phyloP scores from a whole-genome alignment of 2,888 invertebrate genomes.

The Frankliniella fusca region DNA sequence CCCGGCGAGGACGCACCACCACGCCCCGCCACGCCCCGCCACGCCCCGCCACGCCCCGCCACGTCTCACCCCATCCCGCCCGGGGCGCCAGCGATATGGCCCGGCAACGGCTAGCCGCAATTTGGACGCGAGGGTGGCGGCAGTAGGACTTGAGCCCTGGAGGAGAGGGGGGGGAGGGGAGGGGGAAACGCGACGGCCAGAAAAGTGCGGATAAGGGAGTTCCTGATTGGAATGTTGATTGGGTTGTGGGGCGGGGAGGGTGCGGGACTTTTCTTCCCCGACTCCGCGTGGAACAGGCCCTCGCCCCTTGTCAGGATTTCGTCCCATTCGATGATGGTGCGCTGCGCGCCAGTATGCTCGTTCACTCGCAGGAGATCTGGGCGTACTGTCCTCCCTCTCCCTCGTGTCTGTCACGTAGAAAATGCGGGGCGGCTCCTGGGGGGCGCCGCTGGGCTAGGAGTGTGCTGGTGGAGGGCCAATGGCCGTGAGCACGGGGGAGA shows the following conservation, averaged over 20 bases:
- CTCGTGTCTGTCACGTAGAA: no score
- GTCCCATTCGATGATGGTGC: neutral
- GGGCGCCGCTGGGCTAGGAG: no score
- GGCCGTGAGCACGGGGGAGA: no score
- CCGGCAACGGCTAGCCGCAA: neutral
- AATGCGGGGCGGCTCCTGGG: no score
- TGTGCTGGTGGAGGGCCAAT: no score
- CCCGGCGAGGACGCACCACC: neutral
- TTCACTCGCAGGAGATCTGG: neutral
- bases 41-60: neutral
- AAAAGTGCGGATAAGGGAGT: constrained; percentile 24
- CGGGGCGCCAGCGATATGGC: no score
- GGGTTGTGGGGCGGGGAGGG: neutral
- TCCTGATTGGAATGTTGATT: constrained; percentile 25
- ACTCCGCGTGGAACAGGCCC: neutral
- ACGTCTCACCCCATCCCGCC: no score
- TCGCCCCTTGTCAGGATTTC: neutral
- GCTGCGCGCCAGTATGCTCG: neutral
- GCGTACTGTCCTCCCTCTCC: no score
- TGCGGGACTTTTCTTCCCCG: neutral
- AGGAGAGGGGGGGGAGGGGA: no score
- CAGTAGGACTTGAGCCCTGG: no score
- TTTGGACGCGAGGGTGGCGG: neutral
- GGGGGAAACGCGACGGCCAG: neutral
- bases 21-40: neutral